Evolutionary conservation across 2,797 vertebrate genomes (phyloP).

Genomic region (Tragopan temminckii): DNA sequence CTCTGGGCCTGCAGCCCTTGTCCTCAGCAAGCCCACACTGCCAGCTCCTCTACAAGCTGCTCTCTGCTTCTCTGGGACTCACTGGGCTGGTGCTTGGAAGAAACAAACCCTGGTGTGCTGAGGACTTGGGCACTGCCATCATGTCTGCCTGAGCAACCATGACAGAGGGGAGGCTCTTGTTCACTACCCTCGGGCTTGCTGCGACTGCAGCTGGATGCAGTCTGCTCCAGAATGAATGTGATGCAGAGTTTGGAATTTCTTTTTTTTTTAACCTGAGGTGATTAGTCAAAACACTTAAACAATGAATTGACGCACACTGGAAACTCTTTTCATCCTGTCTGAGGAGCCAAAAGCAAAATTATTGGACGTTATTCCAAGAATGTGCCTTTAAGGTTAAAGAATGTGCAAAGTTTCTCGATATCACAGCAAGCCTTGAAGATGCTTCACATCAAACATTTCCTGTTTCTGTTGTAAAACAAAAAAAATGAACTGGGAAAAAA

Average conservation of each 20-base stretch:
- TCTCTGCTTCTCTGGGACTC: not conserved
- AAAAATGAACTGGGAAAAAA: not conserved
- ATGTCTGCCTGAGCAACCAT: not conserved
- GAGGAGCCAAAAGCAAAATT: conserved; percentile 63
- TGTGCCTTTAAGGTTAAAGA: conserved; percentile 71
- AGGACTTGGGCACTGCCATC: not conserved
- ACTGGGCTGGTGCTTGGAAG: not conserved
- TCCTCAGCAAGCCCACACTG: not conserved
- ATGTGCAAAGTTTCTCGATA: conserved; percentile 52
- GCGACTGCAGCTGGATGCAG: conserved; percentile 23
- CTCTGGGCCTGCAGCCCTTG: not conserved
- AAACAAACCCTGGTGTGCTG: not conserved
- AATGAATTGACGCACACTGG: conserved; percentile 76
- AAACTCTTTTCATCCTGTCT: conserved; percentile 77
- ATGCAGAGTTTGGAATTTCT: not conserved
- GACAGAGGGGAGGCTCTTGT: not conserved
- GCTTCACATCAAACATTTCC: conserved; percentile 72
- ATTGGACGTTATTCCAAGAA: conserved; percentile 62
- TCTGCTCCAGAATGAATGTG: not conserved
- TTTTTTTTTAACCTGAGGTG: conserved; percentile 49
- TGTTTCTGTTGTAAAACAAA: conserved; percentile 41
- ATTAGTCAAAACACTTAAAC: conserved; percentile 79
- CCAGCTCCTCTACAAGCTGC: not conserved
- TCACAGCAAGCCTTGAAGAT: conserved; percentile 55
- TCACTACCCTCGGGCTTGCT: conserved; percentile 18